phyloP scores from a whole-genome alignment of 2,888 invertebrate genomes.

The Dryomyza anilis region DNA sequence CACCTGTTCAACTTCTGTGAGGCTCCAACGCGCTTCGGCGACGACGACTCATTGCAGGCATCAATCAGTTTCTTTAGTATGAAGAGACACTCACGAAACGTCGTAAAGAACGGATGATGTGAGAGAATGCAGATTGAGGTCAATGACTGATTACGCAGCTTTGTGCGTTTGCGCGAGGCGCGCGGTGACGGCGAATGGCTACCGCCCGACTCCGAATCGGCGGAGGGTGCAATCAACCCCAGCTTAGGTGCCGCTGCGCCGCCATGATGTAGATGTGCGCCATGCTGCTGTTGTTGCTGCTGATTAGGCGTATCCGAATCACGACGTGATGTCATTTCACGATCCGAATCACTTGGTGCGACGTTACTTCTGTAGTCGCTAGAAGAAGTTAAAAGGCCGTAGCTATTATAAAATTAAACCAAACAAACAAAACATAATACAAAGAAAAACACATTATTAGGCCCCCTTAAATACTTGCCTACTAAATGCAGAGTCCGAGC shows the following conservation, averaged over 20 bases:
- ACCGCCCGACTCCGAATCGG: conserved; percentile 87
- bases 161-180: conserved; percentile 79
- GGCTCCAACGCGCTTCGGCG: conserved; percentile 85
- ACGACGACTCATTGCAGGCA: conserved; percentile 94
- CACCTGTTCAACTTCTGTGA: conserved; percentile 86
- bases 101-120: conserved; percentile 99
- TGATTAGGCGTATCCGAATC: conserved; percentile 67
- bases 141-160: conserved; percentile 88
- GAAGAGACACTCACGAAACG: conserved; percentile 96
- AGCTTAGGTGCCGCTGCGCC: conserved; percentile 64
- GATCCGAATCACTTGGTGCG: conserved; percentile 88
- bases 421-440: too few species aligned
- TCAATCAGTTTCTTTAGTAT: conserved; percentile 95
- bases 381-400: conserved; percentile 63
- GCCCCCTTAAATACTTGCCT: conserved; percentile 69
- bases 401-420: conserved; percentile 55
- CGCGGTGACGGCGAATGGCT: conserved; percentile 86
- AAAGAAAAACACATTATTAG: neutral
- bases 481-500: conserved; percentile 91
- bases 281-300: conserved; percentile 41
- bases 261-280: conserved; percentile 29
- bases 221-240: conserved; percentile 70
- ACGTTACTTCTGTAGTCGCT: conserved; percentile 93
- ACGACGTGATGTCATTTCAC: conserved; percentile 77
- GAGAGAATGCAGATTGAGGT: conserved; percentile 97